Base-by-base conservation (phyloP, 2,113 vertebrate genomes). In the Noturus placidus region DNA sequence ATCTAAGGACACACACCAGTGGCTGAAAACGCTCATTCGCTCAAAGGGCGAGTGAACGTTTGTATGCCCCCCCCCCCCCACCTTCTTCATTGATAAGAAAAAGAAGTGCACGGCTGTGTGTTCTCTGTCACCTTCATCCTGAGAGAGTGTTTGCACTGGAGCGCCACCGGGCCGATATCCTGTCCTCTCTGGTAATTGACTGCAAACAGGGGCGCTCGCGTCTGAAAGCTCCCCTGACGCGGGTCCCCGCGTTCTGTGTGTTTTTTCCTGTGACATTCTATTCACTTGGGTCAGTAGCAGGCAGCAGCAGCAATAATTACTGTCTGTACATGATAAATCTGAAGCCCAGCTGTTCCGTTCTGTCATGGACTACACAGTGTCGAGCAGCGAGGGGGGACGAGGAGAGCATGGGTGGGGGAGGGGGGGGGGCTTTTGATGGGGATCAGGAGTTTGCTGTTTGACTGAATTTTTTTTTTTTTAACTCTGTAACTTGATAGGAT, bases 251-350 rank as follows among this genome's bases (percentile, higher is more conserved):
- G 88, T 91, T 91, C 91, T 85, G 85, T 91, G 88, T 91, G 77
- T 80, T 89, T 90, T 94, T 94, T 92, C 91, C 92, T 94, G 92
- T 93, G 92, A 91, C 94, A 94, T 92, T 94, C 93, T 93, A 91
- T 93, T 91, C 93, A 90, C 91, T 94, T 92, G 93, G 95, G 94
- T 95, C 95, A 95, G 94, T 95, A 96, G 95, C 94, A 96, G 95
- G 94, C 95, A 92, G 92, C 94, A 95, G 92, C 94, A 89, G 93
- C 92, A 95, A 95, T 96, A 95, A 96, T 97, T 96, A 95, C 95
- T 93, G 94, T 95, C 96, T 94, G 93, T 93, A 92, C 95, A 95
- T 96, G 95, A 96, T 88, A 94, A 93, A 96, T 95, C 94, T 95
- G 92, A 95, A 94, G 93, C 93, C 95, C 96, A 96, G 95, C 95